Conservation (phyloP, 1,140 invertebrate genomes). For the Zaprionus nigranus region DNA sequence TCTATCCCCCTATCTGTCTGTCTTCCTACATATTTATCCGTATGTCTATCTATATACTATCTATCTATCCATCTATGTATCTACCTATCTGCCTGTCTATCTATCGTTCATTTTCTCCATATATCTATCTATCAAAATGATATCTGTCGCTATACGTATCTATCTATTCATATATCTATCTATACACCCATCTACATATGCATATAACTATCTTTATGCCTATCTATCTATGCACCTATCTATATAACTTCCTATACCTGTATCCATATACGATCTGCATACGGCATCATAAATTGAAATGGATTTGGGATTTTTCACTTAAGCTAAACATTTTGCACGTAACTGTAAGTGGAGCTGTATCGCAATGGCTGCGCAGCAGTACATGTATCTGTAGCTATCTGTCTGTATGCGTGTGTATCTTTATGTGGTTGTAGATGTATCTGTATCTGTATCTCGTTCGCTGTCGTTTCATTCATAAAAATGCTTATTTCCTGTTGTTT, state of each 20-base stretch:
- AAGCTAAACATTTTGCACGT: constrained; percentile 63
- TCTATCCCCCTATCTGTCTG: not conserved
- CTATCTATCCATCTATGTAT: not conserved
- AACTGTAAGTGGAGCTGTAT: constrained; percentile 52
- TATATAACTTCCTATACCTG: not conserved
- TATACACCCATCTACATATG: too few species aligned
- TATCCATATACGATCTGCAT: constrained; percentile 12
- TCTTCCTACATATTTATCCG: not conserved
- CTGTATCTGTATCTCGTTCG: constrained; percentile 47
- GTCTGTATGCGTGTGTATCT: constrained; percentile 32
- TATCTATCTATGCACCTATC: not conserved
- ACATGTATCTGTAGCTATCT: constrained; percentile 15
- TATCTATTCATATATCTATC: not conserved
- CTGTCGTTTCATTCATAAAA: constrained; percentile 81
- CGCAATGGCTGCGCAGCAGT: constrained; percentile 14
- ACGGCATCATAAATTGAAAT: constrained; percentile 17
- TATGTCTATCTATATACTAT: not conserved
- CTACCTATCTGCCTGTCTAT: not conserved
- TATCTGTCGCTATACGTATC: not conserved
- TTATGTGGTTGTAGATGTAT: constrained; percentile 31
- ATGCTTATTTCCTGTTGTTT: constrained; percentile 81
- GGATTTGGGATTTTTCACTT: constrained; percentile 44
- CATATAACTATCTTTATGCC: too few species aligned
- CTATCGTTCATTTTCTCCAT: not conserved
- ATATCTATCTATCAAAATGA: not conserved